These are phyloP conservation scores for Myrmecophaga tridactyla DNA, from an alignment of 2,113 vertebrate genomes.

Conservation along the genomic window DNA sequence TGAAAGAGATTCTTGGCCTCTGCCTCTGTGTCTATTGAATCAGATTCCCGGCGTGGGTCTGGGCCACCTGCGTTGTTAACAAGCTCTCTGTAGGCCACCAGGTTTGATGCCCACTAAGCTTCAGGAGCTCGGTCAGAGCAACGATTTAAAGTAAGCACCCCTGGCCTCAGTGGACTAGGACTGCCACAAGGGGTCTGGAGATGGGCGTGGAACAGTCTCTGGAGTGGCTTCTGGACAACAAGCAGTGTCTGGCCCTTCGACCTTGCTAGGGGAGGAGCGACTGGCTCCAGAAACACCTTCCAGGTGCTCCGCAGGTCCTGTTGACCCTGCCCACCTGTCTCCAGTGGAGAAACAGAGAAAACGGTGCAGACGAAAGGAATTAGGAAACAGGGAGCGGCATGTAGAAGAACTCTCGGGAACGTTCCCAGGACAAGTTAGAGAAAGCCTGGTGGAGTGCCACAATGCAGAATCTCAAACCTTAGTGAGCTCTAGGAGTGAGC, in stretches of 20 bases:
- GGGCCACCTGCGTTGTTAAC: background rate
- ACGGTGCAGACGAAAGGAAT: rapidly evolving
- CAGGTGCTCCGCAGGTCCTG: background rate
- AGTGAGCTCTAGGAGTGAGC: no score
- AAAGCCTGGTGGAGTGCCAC: background rate
- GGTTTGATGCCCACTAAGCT: background rate
- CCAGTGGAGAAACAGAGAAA: background rate
- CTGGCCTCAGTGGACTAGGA: background rate
- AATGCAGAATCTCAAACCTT: background rate
- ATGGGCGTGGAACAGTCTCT: background rate
- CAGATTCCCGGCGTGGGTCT: background rate
- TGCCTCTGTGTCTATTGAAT: rapidly evolving
- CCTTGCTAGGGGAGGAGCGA: background rate
- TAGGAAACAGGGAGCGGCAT: background rate
- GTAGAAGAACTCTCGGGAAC: background rate
- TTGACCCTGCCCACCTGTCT: background rate
- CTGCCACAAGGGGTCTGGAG: background rate
- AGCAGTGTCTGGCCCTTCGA: background rate
- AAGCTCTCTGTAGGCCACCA: background rate
- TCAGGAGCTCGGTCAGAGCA: background rate
- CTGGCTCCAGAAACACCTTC: background rate
- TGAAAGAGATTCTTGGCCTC: background rate
- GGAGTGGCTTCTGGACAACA: background rate
- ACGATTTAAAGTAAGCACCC: background rate
- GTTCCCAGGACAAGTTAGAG: background rate